Evolutionary conservation across 2,113 vertebrate species (phyloP).

Genomic region (Clupea harengus): DNA sequence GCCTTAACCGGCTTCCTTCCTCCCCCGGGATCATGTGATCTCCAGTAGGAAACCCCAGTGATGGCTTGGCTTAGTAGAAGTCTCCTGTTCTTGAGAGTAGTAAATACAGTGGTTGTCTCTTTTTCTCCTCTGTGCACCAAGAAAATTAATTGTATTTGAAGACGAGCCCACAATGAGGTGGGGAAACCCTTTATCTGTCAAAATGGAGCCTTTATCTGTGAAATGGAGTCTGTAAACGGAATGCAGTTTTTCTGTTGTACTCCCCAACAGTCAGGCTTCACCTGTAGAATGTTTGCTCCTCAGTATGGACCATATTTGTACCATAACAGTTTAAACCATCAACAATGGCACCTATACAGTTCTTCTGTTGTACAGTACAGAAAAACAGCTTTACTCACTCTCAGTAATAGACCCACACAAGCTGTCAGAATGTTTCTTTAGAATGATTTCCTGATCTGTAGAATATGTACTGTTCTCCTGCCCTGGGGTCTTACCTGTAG

Average conservation of each 20-base stretch:
- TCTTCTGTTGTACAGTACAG: too few species aligned
- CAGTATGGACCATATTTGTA: neutral
- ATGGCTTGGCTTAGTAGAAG: neutral
- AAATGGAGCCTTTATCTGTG: too few species aligned
- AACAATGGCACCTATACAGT: too few species aligned
- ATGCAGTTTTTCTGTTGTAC: too few species aligned
- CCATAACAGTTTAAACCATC: too few species aligned
- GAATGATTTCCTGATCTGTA: neutral
- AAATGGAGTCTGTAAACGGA: too few species aligned
- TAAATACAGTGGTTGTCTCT: neutral
- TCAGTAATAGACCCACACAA: neutral
- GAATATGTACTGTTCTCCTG: neutral
- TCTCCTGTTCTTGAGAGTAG: neutral
- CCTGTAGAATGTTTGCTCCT: too few species aligned
- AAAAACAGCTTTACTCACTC: neutral
- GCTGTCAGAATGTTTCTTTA: neutral
- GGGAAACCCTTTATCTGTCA: too few species aligned
- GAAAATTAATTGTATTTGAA: too few species aligned
- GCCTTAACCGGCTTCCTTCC: neutral
- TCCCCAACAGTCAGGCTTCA: too few species aligned
- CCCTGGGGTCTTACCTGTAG: conserved; percentile 74
- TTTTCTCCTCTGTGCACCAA: neutral
- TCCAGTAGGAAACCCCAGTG: neutral
- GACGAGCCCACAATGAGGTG: too few species aligned
- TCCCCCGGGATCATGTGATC: neutral